A percentile compares a stretch with the other conserved stretches of the same genome.
Evolutionary conservation across 92 coral and sea anemone genomes (phyloP).

Genomic region (Actinernus sp.): DNA sequence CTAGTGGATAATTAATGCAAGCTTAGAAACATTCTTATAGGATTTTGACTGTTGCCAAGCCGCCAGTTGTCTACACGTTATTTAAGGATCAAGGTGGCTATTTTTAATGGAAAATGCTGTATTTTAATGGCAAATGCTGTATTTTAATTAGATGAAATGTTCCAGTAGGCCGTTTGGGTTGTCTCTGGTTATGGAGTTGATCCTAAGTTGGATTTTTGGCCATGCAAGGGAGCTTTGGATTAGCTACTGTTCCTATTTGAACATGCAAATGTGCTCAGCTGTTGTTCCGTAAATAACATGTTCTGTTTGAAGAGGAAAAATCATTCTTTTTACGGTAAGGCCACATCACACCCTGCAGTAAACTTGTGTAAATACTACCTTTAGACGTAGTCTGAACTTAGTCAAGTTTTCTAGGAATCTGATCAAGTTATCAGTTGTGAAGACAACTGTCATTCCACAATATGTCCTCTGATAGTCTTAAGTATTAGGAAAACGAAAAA

Average conservation of each 20-base stretch:
- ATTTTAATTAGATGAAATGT: background rate
- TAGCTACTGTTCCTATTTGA: background rate
- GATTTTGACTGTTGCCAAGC: slow-evolving; percentile 14
- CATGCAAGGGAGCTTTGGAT: too few relatives aligned
- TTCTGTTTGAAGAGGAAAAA: slow-evolving; percentile 66
- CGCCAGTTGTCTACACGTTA: too few relatives aligned
- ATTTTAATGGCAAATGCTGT: background rate
- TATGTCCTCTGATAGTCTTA: too few relatives aligned
- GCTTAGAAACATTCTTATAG: slow-evolving; percentile 16
- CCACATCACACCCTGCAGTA: slow-evolving; percentile 29
- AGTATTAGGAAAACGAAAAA: too few relatives aligned
- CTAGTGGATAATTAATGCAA: slow-evolving; percentile 24
- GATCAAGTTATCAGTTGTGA: too few relatives aligned
- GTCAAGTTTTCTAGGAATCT: too few relatives aligned
- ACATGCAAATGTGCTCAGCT: slow-evolving; percentile 32
- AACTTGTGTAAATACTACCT: slow-evolving; percentile 1
- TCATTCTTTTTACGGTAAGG: slow-evolving; percentile 45
- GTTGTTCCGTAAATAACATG: slow-evolving; percentile 29
- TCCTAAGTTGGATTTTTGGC: too few relatives aligned
- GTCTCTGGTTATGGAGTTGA: too few relatives aligned
- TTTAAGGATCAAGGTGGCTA: too few relatives aligned
- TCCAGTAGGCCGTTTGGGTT: too few relatives aligned
- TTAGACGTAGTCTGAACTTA: slow-evolving; percentile 2
- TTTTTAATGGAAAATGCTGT: too few relatives aligned
- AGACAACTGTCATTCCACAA: too few relatives aligned